phyloP scores from a whole-genome alignment of 1,140 invertebrate genomes.

The Thalassaphorura encarpata region DNA sequence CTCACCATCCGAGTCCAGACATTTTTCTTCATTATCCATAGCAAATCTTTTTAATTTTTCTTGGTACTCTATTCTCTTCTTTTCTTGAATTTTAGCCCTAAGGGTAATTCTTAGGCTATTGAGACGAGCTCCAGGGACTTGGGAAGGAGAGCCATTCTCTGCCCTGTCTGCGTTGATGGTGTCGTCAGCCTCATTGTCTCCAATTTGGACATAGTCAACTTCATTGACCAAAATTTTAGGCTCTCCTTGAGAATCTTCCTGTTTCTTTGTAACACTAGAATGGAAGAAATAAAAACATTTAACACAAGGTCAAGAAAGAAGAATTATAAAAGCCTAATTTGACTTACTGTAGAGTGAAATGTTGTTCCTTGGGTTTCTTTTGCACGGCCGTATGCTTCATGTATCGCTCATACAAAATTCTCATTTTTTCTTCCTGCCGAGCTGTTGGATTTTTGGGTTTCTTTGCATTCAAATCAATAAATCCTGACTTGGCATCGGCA shows the following conservation, averaged over 20 bases:
- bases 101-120: constrained; percentile 51
- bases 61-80: constrained; percentile 52
- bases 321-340: neutral
- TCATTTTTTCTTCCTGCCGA: constrained; percentile 2
- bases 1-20: constrained; percentile 36
- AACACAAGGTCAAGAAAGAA: neutral
- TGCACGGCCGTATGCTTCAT: constrained; percentile 45
- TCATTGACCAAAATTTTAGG: constrained; percentile 28
- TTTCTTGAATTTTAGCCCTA: constrained; percentile 50
- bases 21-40: constrained; percentile 38
- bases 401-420: constrained; percentile 45
- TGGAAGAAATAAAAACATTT: neutral
- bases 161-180: neutral
- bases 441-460: neutral
- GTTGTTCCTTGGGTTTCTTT: constrained; percentile 37
- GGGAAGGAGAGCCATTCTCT: neutral
- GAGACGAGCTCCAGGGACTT: constrained; percentile 48
- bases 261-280: constrained; percentile 25
- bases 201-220: constrained; percentile 26
- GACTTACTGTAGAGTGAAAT: constrained; percentile 20
- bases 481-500: neutral
- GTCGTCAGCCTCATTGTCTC: constrained; percentile 7
- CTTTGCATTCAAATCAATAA: constrained; percentile 3
- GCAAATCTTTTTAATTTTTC: constrained; percentile 43
- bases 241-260: constrained; percentile 36